Percentiles rank a stretch among this genome's conserved stretches.
Conservation (phyloP, 1,140 invertebrate genomes). For the Heterodera schachtii region DNA sequence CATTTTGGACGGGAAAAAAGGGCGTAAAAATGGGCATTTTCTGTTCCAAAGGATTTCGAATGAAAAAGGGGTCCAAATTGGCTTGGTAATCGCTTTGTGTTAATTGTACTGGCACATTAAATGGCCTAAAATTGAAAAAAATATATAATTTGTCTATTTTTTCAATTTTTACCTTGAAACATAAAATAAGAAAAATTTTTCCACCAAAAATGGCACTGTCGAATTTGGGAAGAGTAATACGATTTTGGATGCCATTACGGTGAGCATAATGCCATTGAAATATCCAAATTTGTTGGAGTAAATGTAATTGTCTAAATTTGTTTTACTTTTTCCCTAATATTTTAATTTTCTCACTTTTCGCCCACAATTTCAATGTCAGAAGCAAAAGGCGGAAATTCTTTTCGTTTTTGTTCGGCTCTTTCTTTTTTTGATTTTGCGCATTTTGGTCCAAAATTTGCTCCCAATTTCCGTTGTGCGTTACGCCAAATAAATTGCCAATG, state of each 20-base stretch:
- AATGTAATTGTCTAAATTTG: slow-evolving; percentile 74
- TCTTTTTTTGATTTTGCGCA: background rate
- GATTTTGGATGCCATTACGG: slow-evolving; percentile 12
- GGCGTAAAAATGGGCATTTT: background rate
- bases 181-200: slow-evolving; percentile 66
- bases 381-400: slow-evolving; percentile 3
- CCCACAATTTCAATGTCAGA: slow-evolving; percentile 16
- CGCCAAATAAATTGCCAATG: background rate
- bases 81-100: background rate
- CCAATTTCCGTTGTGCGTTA: background rate
- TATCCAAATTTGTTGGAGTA: slow-evolving; percentile 74
- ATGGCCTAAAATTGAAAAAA: background rate
- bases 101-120: background rate
- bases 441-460: background rate
- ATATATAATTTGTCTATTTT: no score
- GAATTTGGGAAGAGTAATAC: background rate
- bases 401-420: background rate
- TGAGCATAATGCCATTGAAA: slow-evolving; percentile 72
- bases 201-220: slow-evolving; percentile 62
- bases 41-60: background rate
- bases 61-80: background rate
- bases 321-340: background rate
- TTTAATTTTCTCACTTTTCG: slow-evolving; percentile 17
- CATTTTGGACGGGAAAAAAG: background rate
- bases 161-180: background rate